Conservation (phyloP, 2,888 invertebrate species). For the Acrocyrtus sp. region DNA sequence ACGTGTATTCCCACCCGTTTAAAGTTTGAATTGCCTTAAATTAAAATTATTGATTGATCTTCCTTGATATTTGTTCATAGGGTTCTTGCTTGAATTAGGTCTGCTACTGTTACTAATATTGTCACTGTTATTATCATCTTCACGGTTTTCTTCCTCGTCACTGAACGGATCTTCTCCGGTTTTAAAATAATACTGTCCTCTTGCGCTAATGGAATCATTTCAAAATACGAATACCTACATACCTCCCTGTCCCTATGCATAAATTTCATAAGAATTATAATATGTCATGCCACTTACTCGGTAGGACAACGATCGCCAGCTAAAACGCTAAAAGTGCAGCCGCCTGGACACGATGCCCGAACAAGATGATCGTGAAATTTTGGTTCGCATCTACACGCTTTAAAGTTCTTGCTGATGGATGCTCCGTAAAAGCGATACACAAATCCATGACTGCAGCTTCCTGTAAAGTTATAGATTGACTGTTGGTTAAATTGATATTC, state of each 20-base stretch:
- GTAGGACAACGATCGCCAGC: constrained; percentile 30
- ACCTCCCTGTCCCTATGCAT: no score
- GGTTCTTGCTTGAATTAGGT: no score
- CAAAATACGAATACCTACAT: background rate
- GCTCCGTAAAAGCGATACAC: constrained; percentile 15
- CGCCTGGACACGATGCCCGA: constrained; percentile 11
- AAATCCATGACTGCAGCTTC: constrained; percentile 36
- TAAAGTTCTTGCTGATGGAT: constrained; percentile 20
- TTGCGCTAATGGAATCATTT: constrained; percentile 11
- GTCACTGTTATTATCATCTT: no score
- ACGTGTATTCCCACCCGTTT: no score
- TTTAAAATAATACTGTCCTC: constrained; percentile 30
- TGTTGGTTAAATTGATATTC: no score
- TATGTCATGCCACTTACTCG: background rate
- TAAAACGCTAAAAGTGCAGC: constrained; percentile 1
- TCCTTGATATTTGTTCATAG: no score
- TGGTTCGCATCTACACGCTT: constrained; percentile 26
- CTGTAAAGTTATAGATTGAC: no score
- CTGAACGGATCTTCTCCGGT: constrained; percentile 26
- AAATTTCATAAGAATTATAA: no score
- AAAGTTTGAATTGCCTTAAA: no score
- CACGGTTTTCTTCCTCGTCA: background rate
- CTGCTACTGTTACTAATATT: no score
- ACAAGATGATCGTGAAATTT: constrained; percentile 8
- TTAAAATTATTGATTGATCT: no score